phyloP scores from a whole-genome alignment of 2,888 invertebrate species.

The Allolobophora icterica region DNA sequence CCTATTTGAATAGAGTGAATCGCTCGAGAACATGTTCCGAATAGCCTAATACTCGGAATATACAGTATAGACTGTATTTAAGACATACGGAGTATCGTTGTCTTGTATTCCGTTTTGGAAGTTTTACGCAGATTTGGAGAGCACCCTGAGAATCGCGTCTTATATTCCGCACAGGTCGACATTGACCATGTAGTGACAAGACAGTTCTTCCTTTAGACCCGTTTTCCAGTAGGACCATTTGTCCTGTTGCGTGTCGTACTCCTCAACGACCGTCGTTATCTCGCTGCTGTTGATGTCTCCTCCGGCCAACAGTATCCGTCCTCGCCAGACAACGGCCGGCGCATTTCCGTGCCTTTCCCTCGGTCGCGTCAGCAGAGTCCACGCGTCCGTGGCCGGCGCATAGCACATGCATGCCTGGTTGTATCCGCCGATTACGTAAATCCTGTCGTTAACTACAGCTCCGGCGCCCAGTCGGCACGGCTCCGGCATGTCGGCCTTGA shows the following conservation, averaged over 20 bases:
- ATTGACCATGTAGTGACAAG: slow-evolving; percentile 43
- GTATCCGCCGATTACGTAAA: slow-evolving; percentile 44
- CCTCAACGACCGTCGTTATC: slow-evolving; percentile 42
- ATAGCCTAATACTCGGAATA: no score
- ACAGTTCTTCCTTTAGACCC: slow-evolving; percentile 42
- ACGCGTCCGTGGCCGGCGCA: slow-evolving; percentile 39
- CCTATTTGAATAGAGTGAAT: no score
- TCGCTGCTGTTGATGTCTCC: slow-evolving; percentile 40
- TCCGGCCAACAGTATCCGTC: slow-evolving; percentile 43
- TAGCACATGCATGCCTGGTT: slow-evolving; percentile 40
- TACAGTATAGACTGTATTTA: no score
- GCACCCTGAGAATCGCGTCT: neutral
- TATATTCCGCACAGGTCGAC: slow-evolving; percentile 42
- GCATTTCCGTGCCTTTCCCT: slow-evolving; percentile 44
- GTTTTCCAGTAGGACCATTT: slow-evolving; percentile 43
- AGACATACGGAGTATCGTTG: no score
- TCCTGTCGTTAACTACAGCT: slow-evolving; percentile 38
- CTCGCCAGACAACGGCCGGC: slow-evolving; percentile 44
- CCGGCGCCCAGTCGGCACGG: slow-evolving; percentile 41
- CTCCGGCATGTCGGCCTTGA: slow-evolving; percentile 40
- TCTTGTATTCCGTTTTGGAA: no score
- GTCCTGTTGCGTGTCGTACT: slow-evolving; percentile 42
- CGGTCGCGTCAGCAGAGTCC: slow-evolving; percentile 39
- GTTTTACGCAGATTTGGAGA: no score
- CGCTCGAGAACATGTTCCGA: no score